Evolutionary conservation across 2,113 vertebrate genomes (phyloP).

Genomic region (Phyllostomus hastatus): DNA sequence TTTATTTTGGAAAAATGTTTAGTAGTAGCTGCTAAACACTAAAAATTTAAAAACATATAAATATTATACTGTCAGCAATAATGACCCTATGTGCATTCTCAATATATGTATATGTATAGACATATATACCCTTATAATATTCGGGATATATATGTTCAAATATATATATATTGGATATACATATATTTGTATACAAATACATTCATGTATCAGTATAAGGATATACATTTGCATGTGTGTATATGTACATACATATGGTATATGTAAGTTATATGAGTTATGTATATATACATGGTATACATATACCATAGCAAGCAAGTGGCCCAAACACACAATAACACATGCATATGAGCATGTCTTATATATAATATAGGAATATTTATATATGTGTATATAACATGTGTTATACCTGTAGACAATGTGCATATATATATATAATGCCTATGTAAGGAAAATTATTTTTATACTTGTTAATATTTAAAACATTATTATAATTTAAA

Average conservation of each 20-base stretch:
- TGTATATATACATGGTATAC: not conserved
- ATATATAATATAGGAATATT: not conserved
- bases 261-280: too few relatives aligned
- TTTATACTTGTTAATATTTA: not conserved
- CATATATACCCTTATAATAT: not conserved
- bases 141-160: not conserved
- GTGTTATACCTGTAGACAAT: too few relatives aligned
- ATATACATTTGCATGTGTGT: not conserved
- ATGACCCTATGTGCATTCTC: not conserved
- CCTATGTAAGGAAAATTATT: not conserved
- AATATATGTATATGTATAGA: not conserved
- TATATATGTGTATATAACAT: not conserved
- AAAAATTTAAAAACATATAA: not conserved
- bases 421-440: not conserved
- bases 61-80: not conserved
- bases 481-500: not conserved
- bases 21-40: not conserved
- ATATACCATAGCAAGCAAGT: not conserved
- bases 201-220: not conserved
- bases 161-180: not conserved
- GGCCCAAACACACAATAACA: not conserved
- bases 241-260: not conserved
- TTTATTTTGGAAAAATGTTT: not conserved
- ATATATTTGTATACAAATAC: not conserved
- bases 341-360: not conserved